A percentile compares a stretch with the other conserved stretches of the same genome.
phyloP scores from a whole-genome alignment of 2,797 vertebrate species.

The Sebastes vulpes region DNA sequence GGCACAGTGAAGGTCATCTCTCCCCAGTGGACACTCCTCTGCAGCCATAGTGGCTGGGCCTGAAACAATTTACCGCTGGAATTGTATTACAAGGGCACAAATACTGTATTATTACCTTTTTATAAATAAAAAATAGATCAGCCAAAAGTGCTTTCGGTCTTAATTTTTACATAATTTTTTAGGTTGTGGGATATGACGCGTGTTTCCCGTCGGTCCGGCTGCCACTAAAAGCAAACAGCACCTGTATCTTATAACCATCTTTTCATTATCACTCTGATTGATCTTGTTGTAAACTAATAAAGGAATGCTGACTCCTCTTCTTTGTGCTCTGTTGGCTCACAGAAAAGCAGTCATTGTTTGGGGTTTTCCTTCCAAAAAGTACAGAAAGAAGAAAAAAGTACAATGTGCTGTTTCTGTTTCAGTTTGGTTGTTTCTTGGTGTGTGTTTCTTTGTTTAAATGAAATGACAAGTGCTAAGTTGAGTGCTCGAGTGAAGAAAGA shows the following conservation, averaged over 20 bases:
- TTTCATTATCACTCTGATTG: background rate
- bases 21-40: slow-evolving; percentile 50
- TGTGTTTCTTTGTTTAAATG: background rate
- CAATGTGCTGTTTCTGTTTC: too few relatives aligned
- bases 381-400: too few relatives aligned
- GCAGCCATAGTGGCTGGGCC: slow-evolving; percentile 52
- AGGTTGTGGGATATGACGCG: background rate
- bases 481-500: slow-evolving; percentile 2
- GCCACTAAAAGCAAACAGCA: background rate
- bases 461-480: background rate
- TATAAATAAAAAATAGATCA: slow-evolving; percentile 30
- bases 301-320: background rate
- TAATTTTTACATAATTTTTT: background rate
- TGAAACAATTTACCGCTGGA: slow-evolving; percentile 54
- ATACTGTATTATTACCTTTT: slow-evolving; percentile 17
- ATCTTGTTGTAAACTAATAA: background rate
- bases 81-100: slow-evolving; percentile 49
- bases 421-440: too few relatives aligned
- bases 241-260: background rate
- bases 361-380: background rate
- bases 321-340: background rate
- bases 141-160: background rate
- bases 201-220: background rate
- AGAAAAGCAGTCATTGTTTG: background rate
- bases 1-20: slow-evolving; percentile 75